Base-by-base conservation (phyloP, 2,113 vertebrate genomes). In the Oreotrochilus melanogaster region DNA sequence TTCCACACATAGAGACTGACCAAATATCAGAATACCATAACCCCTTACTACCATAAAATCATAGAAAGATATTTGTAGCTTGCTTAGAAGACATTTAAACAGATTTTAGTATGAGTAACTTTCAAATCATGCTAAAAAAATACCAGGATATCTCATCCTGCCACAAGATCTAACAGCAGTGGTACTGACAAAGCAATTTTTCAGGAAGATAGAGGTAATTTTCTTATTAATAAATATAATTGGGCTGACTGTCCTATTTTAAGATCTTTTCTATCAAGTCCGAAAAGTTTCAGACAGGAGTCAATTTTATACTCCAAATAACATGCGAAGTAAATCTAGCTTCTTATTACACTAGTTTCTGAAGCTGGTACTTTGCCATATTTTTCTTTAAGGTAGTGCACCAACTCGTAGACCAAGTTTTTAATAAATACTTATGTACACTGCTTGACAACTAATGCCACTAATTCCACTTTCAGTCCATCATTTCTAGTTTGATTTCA, bases 61-160 rank as follows among this genome's bases (percentile, higher is more conserved):
- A 15, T 2, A 51, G 1, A 4, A 42, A 45, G 5, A 30, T 71
- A 33, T 24, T 33, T 50, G 31, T 19, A 35, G 16, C 22, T 89
- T 67, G 14, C 39, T 79, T 24, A 39, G 5, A 79, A 57, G 8
- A 5, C 3, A 81, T 6, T 9, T 53, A 43, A 64, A 72, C 10
- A 37, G 10, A 70, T 33, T 84, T 74, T 28, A 18, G 8, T 9
- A 39, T 2, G 2, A 71, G 3, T 8, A 58, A 37, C 28, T 74
- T 70, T 18, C 22, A 76, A 67, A 39, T 3, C 5, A 39, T 15
- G 33, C 14, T 35, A 22, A 25, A 76, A 25, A 76, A 56, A 37
- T 18, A 30, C 0, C 27, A 8, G 7, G 3, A 3, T 48, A 24
- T 8, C 8, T 17, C 17, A 58, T 10, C 5, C n/a, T 62, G 24